Conservation (phyloP, 1,140 invertebrate species). For the Trypoxylus dichotomus region DNA sequence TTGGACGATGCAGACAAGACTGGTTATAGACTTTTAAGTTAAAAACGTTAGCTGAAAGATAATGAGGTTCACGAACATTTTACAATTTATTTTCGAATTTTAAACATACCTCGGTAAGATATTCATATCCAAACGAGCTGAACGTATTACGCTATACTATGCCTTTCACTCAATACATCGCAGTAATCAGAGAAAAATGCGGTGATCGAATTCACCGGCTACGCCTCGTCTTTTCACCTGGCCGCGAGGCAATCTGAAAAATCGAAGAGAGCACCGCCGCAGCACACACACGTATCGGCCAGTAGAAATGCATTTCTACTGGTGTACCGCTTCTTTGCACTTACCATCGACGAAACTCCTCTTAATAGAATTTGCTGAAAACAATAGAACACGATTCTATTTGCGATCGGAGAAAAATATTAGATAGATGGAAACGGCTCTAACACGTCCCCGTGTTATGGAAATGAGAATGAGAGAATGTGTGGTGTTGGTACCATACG, state of each 20-base stretch:
- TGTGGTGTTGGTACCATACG: background rate
- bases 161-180: background rate
- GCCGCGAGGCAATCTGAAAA: background rate
- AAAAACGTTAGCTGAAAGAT: no score
- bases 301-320: background rate
- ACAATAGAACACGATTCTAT: background rate
- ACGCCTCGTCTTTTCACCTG: background rate
- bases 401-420: background rate
- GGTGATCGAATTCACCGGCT: background rate
- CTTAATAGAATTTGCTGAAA: background rate
- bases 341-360: background rate
- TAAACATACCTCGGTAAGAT: no score
- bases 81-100: no score
- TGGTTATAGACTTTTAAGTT: no score
- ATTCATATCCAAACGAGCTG: no score
- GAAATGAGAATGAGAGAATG: background rate
- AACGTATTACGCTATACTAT: background rate
- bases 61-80: no score
- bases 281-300: background rate
- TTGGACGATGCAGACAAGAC: no score
- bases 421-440: background rate
- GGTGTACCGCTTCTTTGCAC: background rate
- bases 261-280: background rate
- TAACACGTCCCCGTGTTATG: background rate
- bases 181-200: background rate